Evolutionary conservation across 2,888 invertebrate species (phyloP).

Genomic region (Harpalus rufipes): DNA sequence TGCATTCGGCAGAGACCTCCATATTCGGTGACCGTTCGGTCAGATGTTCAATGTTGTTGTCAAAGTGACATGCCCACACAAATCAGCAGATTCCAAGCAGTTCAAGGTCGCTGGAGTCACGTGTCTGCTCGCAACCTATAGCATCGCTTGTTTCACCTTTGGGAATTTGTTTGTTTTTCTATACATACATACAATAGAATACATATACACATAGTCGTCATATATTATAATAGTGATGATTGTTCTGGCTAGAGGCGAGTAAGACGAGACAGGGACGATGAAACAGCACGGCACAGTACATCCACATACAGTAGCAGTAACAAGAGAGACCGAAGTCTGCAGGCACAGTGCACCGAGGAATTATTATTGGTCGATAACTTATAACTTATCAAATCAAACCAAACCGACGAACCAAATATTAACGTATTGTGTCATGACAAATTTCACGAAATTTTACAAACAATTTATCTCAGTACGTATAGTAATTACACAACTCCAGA

Average conservation of each 20-base stretch:
- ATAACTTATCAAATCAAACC: conserved; percentile 66
- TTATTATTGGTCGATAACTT: conserved; percentile 67
- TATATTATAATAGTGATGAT: background rate
- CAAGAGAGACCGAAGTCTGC: conserved; percentile 54
- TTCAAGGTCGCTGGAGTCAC: too few species aligned
- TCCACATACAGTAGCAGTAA: conserved; percentile 4
- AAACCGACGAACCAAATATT: conserved; percentile 66
- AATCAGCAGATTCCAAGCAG: too few species aligned
- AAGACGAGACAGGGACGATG: conserved; percentile 4
- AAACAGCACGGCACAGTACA: conserved; percentile 36
- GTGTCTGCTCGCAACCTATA: too few species aligned
- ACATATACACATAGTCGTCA: conserved; percentile 30
- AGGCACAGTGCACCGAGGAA: conserved; percentile 66
- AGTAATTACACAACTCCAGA: conserved; percentile 75
- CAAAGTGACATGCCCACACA: too few species aligned
- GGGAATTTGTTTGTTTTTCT: background rate
- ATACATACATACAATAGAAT: conserved; percentile 25
- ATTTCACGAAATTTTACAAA: conserved; percentile 59
- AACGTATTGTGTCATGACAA: conserved; percentile 57
- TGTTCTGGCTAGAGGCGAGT: conserved; percentile 8
- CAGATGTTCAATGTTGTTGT: too few species aligned
- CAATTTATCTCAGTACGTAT: conserved; percentile 73
- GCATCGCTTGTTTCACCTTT: conserved; percentile 22
- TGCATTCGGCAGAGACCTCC: too few species aligned
- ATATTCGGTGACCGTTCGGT: too few species aligned